Evolutionary conservation across 1,140 invertebrate genomes (phyloP).

Genomic region (Lethrus apterus): DNA sequence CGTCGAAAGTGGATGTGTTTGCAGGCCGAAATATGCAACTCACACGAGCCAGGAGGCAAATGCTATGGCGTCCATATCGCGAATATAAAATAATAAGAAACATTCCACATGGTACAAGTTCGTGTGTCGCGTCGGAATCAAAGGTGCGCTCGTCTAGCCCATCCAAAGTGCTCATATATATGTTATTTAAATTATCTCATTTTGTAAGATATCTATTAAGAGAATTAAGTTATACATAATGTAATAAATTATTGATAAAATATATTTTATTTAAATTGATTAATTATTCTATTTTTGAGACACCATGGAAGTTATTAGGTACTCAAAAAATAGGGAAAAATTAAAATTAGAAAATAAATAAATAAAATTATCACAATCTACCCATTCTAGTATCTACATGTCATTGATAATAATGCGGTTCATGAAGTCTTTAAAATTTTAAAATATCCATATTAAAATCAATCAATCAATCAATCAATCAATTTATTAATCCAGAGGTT

Average conservation of each 20-base stretch:
- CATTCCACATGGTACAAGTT: conserved; percentile 12
- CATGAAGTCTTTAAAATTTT: too few relatives aligned
- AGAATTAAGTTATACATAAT: conserved; percentile 7
- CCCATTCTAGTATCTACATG: too few relatives aligned
- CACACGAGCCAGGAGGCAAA: conserved; percentile 43
- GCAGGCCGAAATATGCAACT: conserved; percentile 70
- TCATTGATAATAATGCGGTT: too few relatives aligned
- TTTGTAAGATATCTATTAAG: conserved; percentile 10
- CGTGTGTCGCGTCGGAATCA: not conserved
- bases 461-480: too few relatives aligned
- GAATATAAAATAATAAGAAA: conserved; percentile 18
- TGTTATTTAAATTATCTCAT: conserved; percentile 9
- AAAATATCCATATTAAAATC: too few relatives aligned
- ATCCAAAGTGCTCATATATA: conserved; percentile 13
- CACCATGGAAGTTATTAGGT: too few relatives aligned
- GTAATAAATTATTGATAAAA: conserved; percentile 4
- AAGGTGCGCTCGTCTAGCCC: not conserved
- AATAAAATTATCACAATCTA: too few relatives aligned
- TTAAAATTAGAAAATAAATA: too few relatives aligned
- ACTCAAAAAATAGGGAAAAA: too few relatives aligned
- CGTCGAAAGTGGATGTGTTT: conserved; percentile 86
- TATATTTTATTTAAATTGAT: conserved; percentile 11
- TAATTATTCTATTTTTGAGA: too few relatives aligned
- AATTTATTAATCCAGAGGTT: too few relatives aligned
- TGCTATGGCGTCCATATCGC: conserved; percentile 33